A percentile compares a stretch with the other conserved stretches of the same genome.
These are phyloP conservation scores for Brevipalpus yothersi DNA, from an alignment of 1,140 invertebrate species.

Conservation along the genomic window DNA sequence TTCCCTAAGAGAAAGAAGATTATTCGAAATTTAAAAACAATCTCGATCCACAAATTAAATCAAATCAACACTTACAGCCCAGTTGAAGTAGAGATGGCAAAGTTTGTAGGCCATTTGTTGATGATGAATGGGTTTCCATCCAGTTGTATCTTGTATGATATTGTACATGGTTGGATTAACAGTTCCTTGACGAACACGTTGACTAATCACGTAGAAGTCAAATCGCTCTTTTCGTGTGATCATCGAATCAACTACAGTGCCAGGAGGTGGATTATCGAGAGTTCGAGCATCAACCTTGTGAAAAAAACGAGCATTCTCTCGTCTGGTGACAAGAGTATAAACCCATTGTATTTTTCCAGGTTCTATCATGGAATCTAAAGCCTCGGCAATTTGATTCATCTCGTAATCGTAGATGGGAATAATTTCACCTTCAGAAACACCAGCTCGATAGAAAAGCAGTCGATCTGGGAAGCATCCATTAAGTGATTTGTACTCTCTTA, in stretches of 20 bases:
- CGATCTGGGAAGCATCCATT: too few relatives aligned
- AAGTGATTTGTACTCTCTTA: too few relatives aligned
- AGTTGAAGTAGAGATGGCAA: conserved; percentile 61
- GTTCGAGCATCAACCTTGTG: conserved; percentile 1
- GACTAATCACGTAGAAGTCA: conserved; percentile 56
- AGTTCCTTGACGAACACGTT: conserved; percentile 41
- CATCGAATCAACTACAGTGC: conserved; percentile 58
- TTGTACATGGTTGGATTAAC: conserved; percentile 57
- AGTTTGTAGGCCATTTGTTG: conserved; percentile 53
- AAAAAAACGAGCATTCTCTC: conserved; percentile 28
- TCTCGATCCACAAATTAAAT: too few relatives aligned
- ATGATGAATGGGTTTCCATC: conserved; percentile 33
- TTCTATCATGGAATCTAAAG: not conserved
- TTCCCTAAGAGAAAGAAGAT: conserved; percentile 23
- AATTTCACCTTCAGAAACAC: conserved; percentile 25
- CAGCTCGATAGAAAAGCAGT: conserved; percentile 25
- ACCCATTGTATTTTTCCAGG: not conserved
- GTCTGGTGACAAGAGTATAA: conserved; percentile 28
- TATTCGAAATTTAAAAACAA: too few relatives aligned
- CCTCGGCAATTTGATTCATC: conserved; percentile 16
- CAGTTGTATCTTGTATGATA: conserved; percentile 36
- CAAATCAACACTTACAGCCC: conserved; percentile 23
- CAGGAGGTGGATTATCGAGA: conserved; percentile 44
- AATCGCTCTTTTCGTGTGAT: conserved; percentile 54
- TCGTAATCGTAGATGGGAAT: conserved; percentile 20